These are phyloP conservation scores for Ctena decussata DNA, from an alignment of 2,888 invertebrate genomes.

Conservation along the genomic window DNA sequence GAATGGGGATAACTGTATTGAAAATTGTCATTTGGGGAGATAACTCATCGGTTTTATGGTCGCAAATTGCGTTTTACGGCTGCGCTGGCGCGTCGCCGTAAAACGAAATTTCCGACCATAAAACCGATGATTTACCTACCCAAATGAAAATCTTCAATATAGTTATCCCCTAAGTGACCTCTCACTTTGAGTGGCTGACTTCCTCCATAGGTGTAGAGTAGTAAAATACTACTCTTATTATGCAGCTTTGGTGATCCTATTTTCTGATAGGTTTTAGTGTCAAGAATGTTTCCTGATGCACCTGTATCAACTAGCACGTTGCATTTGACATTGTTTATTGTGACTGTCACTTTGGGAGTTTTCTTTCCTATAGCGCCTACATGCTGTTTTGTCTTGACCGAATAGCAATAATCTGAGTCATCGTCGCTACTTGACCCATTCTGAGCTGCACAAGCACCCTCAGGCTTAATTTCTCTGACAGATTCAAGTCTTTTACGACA, in stretches of 20 bases:
- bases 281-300: constrained; percentile 58
- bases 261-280: constrained; percentile 43
- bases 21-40: too few relatives aligned
- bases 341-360: constrained; percentile 22
- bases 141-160: too few relatives aligned
- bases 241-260: constrained; percentile 33
- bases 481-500: background rate
- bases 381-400: background rate
- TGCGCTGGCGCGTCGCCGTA: too few relatives aligned
- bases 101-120: too few relatives aligned
- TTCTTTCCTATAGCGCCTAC: background rate
- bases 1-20: too few relatives aligned
- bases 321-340: background rate
- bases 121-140: too few relatives aligned
- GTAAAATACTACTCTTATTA: constrained; percentile 11
- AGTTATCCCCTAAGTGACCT: too few relatives aligned
- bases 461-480: background rate
- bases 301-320: constrained; percentile 47
- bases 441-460: background rate
- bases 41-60: too few relatives aligned
- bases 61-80: too few relatives aligned
- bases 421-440: background rate
- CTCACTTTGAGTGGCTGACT: constrained; percentile 21
- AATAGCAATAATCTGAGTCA: background rate
- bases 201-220: constrained; percentile 47